Conservation (phyloP, 1,140 invertebrate genomes). For the Bombus soroeensis region DNA sequence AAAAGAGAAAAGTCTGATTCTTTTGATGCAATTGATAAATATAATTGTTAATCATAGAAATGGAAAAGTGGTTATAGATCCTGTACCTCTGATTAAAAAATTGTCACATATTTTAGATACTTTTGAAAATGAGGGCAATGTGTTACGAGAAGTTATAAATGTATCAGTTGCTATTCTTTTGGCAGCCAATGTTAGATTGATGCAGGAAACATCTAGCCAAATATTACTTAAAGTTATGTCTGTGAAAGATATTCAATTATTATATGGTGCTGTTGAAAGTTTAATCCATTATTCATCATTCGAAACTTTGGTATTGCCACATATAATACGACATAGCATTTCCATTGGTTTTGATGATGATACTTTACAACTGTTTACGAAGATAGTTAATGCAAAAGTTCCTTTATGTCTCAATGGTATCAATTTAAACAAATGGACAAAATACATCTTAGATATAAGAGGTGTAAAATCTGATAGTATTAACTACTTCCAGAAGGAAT, state of each 20-base stretch:
- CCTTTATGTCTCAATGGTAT: constrained; percentile 85
- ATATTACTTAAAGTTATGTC: constrained; percentile 86
- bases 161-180: constrained; percentile 85
- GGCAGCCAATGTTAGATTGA: constrained; percentile 85
- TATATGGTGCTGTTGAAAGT: constrained; percentile 86
- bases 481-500: constrained; percentile 62
- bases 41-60: constrained; percentile 85
- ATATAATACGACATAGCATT: constrained; percentile 86
- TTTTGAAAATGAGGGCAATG: constrained; percentile 80
- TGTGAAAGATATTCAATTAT: constrained; percentile 83
- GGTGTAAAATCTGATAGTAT: constrained; percentile 57
- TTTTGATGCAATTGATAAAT: constrained; percentile 84
- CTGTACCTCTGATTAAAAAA: constrained; percentile 83
- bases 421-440: constrained; percentile 85
- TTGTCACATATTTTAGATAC: constrained; percentile 78
- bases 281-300: constrained; percentile 87
- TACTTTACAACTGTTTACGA: constrained; percentile 85
- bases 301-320: constrained; percentile 88
- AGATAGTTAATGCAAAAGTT: constrained; percentile 87
- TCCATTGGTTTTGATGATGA: constrained; percentile 82
- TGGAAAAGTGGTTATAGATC: constrained; percentile 86
- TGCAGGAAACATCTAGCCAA: constrained; percentile 87
- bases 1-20: constrained; percentile 74
- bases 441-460: constrained; percentile 86
- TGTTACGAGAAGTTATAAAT: constrained; percentile 83